Evolutionary conservation across 2,888 invertebrate species (phyloP).

Genomic region (Taphrorychus bicolor): DNA sequence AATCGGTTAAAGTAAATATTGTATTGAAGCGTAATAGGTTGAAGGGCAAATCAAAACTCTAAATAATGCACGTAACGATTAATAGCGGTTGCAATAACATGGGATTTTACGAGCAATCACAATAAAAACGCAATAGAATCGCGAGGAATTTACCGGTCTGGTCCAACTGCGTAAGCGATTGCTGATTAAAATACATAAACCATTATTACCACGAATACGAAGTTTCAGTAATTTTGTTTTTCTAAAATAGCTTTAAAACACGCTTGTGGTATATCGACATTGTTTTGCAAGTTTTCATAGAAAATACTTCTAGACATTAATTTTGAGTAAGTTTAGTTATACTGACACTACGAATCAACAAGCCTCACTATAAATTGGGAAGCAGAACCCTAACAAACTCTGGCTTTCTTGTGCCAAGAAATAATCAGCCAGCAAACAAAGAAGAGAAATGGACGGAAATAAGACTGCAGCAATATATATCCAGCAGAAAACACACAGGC

Average conservation of each 20-base stretch:
- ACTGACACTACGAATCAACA: too few relatives aligned
- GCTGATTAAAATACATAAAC: background rate
- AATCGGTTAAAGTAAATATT: background rate
- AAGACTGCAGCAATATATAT: constrained; percentile 32
- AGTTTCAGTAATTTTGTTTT: too few relatives aligned
- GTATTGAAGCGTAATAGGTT: background rate
- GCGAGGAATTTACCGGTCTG: background rate
- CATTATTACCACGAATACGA: too few relatives aligned
- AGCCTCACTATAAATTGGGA: background rate
- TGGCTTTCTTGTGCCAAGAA: constrained; percentile 7
- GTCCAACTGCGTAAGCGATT: background rate
- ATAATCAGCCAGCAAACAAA: constrained; percentile 26
- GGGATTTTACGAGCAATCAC: background rate
- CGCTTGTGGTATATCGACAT: too few relatives aligned
- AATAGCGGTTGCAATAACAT: background rate
- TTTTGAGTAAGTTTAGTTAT: too few relatives aligned
- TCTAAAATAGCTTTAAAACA: too few relatives aligned
- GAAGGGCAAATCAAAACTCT: background rate
- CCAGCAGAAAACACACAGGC: constrained; percentile 31
- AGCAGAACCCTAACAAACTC: too few relatives aligned
- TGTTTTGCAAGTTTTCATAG: too few relatives aligned
- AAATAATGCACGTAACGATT: background rate
- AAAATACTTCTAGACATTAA: too few relatives aligned
- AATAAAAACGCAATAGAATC: background rate
- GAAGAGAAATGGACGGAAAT: constrained; percentile 14